These are phyloP conservation scores for Drosophila sp. DNA, from an alignment of 1,140 invertebrate species.

Conservation along the genomic window DNA sequence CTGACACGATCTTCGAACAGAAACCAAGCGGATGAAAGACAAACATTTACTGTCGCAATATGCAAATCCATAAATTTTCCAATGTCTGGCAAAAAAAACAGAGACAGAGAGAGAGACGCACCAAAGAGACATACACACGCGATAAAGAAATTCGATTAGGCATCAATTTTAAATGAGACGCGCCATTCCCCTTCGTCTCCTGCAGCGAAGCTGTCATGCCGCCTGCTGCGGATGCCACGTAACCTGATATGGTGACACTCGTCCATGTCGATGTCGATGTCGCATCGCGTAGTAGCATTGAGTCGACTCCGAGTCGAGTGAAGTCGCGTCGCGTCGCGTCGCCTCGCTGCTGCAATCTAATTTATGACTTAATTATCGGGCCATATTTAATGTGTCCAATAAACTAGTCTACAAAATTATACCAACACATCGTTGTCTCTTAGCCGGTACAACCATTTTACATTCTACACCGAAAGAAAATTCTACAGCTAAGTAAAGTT, in stretches of 20 bases:
- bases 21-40: slow-evolving; percentile 21
- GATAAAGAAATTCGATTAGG: slow-evolving; percentile 82
- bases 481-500: background rate
- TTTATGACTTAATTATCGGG: slow-evolving; percentile 83
- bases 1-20: slow-evolving; percentile 62
- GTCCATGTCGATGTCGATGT: slow-evolving; percentile 61
- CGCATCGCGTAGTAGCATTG: slow-evolving; percentile 45
- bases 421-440: slow-evolving; percentile 78
- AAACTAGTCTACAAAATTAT: slow-evolving; percentile 83
- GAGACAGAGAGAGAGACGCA: slow-evolving; percentile 16
- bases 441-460: slow-evolving; percentile 45
- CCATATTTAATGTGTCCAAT: slow-evolving; percentile 83
- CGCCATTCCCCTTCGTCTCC: slow-evolving; percentile 51
- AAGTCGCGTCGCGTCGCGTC: background rate
- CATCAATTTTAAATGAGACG: slow-evolving; percentile 82
- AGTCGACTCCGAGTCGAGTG: no score
- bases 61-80: slow-evolving; percentile 76
- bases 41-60: slow-evolving; percentile 79
- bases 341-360: slow-evolving; percentile 77
- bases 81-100: slow-evolving; percentile 20
- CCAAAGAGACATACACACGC: slow-evolving; percentile 73
- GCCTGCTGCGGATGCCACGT: slow-evolving; percentile 77
- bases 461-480: background rate
- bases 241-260: slow-evolving; percentile 78
- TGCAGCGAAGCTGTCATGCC: slow-evolving; percentile 33